Percentiles rank a stretch among this genome's conserved stretches.
phyloP scores from a whole-genome alignment of 30 jellyfish, hydroid and myxozoan species.

The Turritopsis rubra region DNA sequence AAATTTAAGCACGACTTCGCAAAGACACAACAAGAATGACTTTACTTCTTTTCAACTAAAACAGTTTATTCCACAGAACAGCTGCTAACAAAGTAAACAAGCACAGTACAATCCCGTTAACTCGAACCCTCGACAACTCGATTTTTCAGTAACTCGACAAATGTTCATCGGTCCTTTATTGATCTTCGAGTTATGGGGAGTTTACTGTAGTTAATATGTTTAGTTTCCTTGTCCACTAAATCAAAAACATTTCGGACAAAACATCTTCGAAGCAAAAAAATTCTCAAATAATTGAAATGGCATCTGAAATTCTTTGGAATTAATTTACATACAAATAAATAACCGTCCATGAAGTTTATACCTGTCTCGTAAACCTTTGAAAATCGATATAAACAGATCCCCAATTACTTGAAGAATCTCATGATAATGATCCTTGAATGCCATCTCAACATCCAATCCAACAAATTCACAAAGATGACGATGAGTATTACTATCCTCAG shows the following conservation, averaged over 20 bases:
- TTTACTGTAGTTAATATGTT: no score
- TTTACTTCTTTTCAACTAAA: no score
- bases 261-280: no score
- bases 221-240: no score
- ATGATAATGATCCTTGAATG: slow-evolving; percentile 97
- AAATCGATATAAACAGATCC: slow-evolving; percentile 75
- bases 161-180: no score
- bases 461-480: slow-evolving; percentile 99
- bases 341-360: not conserved
- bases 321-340: not conserved
- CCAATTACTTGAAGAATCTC: slow-evolving; percentile 97
- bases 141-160: no score
- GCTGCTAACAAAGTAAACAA: no score
- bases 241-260: no score
- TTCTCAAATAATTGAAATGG: not conserved
- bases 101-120: no score
- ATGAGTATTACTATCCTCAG: slow-evolving; percentile 99
- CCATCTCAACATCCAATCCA: slow-evolving; percentile 99
- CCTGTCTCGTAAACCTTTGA: slow-evolving; percentile 96
- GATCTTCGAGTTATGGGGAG: no score
- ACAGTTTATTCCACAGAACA: no score
- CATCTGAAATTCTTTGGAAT: not conserved
- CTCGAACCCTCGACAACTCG: no score
- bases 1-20: not conserved
- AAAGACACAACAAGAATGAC: not conserved